Conservation (phyloP, 2,888 invertebrate genomes). For the Thelaira solivaga region DNA sequence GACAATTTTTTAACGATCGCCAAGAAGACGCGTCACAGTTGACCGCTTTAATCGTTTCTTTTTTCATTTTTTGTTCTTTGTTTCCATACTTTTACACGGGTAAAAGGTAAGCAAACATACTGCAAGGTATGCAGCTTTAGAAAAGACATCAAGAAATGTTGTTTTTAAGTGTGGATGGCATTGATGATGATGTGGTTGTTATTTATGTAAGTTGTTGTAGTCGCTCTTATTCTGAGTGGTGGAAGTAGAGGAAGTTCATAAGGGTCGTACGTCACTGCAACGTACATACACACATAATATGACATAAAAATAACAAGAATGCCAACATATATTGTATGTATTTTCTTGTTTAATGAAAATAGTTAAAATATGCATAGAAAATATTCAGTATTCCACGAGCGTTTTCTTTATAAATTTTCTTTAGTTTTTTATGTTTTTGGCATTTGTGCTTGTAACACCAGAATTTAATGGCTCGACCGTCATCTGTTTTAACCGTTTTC, state of each 20-base stretch:
- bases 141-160: not conserved
- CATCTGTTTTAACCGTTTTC: constrained; percentile 54
- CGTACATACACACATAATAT: constrained; percentile 1
- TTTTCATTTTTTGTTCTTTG: constrained; percentile 14
- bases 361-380: constrained; percentile 37
- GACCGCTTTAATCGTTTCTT: constrained; percentile 58
- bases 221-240: constrained; percentile 9
- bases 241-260: constrained; percentile 59
- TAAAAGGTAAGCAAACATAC: constrained; percentile 20
- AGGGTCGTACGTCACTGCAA: constrained; percentile 45
- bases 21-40: constrained; percentile 63
- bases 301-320: constrained; percentile 3
- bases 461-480: constrained; percentile 34
- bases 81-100: not conserved
- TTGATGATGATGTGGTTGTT: constrained; percentile 38
- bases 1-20: constrained; percentile 50
- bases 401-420: constrained; percentile 28
- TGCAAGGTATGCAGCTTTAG: constrained; percentile 57
- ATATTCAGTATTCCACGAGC: constrained; percentile 33
- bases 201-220: constrained; percentile 22
- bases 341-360: not conserved
- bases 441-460: constrained; percentile 34
- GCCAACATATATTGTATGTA: not conserved
- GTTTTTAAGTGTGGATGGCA: constrained; percentile 6
- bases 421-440: constrained; percentile 5